phyloP scores from a whole-genome alignment of 2,797 vertebrate species.

The Anguilla anguilla region DNA sequence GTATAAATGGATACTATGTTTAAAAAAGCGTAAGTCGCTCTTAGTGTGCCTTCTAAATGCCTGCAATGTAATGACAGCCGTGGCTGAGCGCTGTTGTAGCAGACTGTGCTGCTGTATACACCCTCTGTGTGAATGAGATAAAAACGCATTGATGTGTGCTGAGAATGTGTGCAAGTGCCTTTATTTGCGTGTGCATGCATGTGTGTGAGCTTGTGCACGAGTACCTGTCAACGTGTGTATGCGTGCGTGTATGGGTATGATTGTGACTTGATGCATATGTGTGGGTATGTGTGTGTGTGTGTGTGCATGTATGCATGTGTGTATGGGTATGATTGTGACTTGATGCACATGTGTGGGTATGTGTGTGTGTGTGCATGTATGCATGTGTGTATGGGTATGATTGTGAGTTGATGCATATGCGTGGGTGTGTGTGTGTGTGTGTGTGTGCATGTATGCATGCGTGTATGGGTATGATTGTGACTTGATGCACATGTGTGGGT shows the following conservation, averaged over 20 bases:
- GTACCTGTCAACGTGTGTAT: background rate
- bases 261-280: too few species aligned
- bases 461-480: too few species aligned
- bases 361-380: slow-evolving; percentile 51
- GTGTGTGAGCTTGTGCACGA: slow-evolving; percentile 61
- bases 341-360: too few species aligned
- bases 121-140: background rate
- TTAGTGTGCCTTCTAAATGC: background rate
- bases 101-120: background rate
- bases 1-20: background rate
- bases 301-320: too few species aligned
- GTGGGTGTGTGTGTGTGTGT: too few species aligned
- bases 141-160: background rate
- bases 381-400: background rate
- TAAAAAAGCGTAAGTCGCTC: background rate
- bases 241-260: background rate
- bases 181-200: slow-evolving; percentile 39
- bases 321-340: too few species aligned
- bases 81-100: background rate
- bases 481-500: too few species aligned
- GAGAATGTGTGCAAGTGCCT: background rate
- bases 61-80: background rate
- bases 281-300: too few species aligned
- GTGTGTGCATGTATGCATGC: too few species aligned
- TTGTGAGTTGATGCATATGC: too few species aligned